A percentile compares a stretch with the other conserved stretches of the same genome.
Evolutionary conservation across 1,140 invertebrate genomes (phyloP).

Genomic region (Ips typographus): DNA sequence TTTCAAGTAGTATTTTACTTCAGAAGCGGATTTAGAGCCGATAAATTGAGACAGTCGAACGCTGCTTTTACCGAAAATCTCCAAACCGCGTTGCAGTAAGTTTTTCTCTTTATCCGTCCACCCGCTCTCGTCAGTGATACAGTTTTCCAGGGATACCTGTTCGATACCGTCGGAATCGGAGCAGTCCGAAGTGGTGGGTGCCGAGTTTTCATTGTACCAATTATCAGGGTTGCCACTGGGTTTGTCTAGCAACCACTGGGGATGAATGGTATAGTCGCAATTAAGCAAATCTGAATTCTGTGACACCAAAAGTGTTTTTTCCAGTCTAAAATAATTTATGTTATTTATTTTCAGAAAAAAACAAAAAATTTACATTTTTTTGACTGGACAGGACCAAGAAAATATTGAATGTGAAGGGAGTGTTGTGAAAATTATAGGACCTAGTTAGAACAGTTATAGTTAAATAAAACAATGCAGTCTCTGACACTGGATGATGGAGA

Average conservation of each 20-base stretch:
- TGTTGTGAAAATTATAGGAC: neutral
- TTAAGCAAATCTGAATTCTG: constrained; percentile 57
- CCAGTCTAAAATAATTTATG: constrained; percentile 47
- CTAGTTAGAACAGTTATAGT: too few relatives aligned
- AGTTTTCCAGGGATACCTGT: constrained; percentile 44
- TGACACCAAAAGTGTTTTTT: constrained; percentile 55
- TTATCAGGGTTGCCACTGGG: constrained; percentile 55
- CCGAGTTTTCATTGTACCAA: constrained; percentile 43
- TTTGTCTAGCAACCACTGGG: constrained; percentile 67
- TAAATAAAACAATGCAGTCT: neutral
- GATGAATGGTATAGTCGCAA: constrained; percentile 64
- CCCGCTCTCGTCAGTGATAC: constrained; percentile 49
- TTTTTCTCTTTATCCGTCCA: constrained; percentile 62
- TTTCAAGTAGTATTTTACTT: constrained; percentile 61
- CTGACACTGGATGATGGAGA: neutral
- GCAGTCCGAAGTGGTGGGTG: constrained; percentile 17
- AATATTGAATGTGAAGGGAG: neutral
- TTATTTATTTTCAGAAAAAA: neutral
- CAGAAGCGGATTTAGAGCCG: constrained; percentile 62
- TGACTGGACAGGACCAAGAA: neutral
- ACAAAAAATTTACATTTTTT: constrained; percentile 1
- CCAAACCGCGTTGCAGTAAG: constrained; percentile 61
- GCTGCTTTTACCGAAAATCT: constrained; percentile 65
- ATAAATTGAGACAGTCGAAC: constrained; percentile 64
- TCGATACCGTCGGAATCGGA: constrained; percentile 28